Evolutionary conservation across 2,797 vertebrate genomes (phyloP).

Genomic region (Clarias laeviceps): DNA sequence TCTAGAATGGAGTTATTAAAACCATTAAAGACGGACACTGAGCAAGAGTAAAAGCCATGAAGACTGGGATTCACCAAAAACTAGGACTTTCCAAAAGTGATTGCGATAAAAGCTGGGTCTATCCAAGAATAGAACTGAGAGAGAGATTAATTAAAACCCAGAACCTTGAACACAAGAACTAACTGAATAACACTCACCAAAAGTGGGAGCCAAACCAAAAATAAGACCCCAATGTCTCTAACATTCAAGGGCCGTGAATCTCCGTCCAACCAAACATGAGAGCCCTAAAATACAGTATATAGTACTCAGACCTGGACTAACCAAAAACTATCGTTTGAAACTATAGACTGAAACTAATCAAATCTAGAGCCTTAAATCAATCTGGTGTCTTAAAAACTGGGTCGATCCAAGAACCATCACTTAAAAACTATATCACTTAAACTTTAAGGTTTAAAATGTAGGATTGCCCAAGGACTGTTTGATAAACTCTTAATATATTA

Average conservation of each 20-base stretch:
- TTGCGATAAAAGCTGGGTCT: too few species aligned
- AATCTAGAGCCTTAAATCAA: too few species aligned
- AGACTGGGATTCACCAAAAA: neutral
- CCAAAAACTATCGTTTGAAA: neutral
- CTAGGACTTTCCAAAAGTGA: neutral
- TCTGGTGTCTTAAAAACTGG: neutral
- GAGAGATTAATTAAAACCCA: neutral
- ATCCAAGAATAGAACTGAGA: neutral
- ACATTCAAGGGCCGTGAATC: too few species aligned
- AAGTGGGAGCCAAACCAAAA: neutral
- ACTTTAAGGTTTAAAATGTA: neutral
- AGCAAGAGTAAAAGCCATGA: neutral
- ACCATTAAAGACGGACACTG: neutral
- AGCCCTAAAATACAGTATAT: neutral
- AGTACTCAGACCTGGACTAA: neutral
- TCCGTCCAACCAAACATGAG: too few species aligned
- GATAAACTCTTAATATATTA: neutral
- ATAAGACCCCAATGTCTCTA: too few species aligned
- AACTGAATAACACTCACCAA: neutral
- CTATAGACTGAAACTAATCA: too few species aligned
- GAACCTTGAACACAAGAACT: neutral
- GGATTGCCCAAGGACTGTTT: neutral
- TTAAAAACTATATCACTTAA: neutral
- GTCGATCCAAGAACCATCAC: neutral
- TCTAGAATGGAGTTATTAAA: too few species aligned